phyloP scores from a whole-genome alignment of 2,113 vertebrate genomes.

The Pteropus alecto region DNA sequence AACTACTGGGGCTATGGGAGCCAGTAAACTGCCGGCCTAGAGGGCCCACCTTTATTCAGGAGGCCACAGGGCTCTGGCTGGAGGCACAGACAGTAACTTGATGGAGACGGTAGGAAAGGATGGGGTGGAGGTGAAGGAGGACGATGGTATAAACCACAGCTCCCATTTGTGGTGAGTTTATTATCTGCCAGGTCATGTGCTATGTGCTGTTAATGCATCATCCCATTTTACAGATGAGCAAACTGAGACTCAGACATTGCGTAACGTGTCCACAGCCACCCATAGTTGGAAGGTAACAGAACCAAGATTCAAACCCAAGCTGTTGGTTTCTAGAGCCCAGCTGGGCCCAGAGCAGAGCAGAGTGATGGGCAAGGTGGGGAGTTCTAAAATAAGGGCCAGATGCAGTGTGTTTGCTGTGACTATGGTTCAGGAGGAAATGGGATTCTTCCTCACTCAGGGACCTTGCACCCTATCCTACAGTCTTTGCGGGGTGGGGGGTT shows the following conservation, averaged over 20 bases:
- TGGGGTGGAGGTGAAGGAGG: neutral
- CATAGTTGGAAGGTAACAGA: neutral
- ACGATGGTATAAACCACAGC: rapidly evolving
- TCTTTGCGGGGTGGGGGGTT: neutral
- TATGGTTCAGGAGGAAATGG: neutral
- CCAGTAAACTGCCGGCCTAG: neutral
- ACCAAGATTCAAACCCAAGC: neutral
- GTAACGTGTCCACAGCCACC: neutral
- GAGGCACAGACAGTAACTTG: neutral
- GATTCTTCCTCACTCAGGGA: neutral
- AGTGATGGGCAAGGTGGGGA: neutral
- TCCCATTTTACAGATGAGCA: neutral
- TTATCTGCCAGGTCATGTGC: neutral
- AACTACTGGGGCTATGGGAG: neutral
- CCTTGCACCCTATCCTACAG: neutral
- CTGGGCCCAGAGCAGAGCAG: neutral
- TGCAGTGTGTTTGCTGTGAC: neutral
- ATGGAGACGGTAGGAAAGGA: neutral
- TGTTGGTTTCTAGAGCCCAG: neutral
- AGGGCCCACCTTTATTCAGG: neutral
- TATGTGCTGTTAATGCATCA: neutral
- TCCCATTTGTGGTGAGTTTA: neutral
- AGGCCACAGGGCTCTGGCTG: neutral
- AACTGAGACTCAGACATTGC: neutral
- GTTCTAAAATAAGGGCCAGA: neutral